Evolutionary conservation across 2,113 vertebrate species (phyloP).

Genomic region (Perognathus longimembris): DNA sequence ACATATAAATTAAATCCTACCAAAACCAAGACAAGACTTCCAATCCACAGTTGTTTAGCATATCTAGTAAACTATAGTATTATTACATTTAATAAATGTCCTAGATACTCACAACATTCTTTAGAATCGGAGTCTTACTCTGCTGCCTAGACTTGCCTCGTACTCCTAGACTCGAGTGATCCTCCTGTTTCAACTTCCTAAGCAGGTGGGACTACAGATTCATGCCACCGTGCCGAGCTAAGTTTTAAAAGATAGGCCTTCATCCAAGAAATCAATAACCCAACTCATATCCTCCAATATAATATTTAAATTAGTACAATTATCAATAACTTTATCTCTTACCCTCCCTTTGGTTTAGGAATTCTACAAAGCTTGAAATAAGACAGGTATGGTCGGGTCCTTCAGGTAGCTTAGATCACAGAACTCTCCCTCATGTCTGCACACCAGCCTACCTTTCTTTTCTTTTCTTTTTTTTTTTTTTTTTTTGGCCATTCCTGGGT

Average conservation of each 20-base stretch:
- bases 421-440: neutral
- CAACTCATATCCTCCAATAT: neutral
- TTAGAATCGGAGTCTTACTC: neutral
- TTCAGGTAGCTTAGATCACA: neutral
- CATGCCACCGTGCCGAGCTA: neutral
- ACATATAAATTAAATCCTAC: slow-evolving; percentile 12
- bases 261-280: neutral
- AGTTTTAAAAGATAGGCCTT: neutral
- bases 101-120: slow-evolving; percentile 1
- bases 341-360: neutral
- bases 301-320: slow-evolving; percentile 31
- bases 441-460: too few species aligned
- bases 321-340: slow-evolving; percentile 42
- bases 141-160: neutral
- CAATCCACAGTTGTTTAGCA: neutral
- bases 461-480: too few species aligned
- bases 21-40: slow-evolving; percentile 34
- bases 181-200: neutral
- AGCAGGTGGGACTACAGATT: neutral
- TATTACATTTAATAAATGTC: slow-evolving; percentile 41
- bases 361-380: neutral
- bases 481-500: too few species aligned
- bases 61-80: neutral
- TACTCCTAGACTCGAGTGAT: neutral
- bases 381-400: neutral